phyloP scores from a whole-genome alignment of 2,797 vertebrate genomes.

The Pempheris klunzingeri region DNA sequence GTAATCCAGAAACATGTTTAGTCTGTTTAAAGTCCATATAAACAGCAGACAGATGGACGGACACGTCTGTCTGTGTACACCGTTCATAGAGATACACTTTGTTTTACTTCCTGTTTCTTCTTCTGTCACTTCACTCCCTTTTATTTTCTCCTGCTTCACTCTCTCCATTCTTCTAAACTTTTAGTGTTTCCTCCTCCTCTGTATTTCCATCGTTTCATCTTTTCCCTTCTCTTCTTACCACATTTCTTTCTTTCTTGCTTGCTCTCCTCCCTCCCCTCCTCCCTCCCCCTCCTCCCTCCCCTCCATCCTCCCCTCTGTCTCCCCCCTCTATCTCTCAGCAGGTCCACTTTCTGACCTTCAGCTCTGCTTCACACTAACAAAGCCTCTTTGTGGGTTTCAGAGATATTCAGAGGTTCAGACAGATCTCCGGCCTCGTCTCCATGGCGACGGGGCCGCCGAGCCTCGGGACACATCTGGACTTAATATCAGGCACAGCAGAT shows the following conservation, averaged over 20 bases:
- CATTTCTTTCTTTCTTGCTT: no score
- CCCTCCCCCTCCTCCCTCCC: no score
- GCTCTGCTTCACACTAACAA: slow-evolving; percentile 51
- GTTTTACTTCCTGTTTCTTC: no score
- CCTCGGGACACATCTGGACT: slow-evolving; percentile 75
- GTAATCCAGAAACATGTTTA: no score
- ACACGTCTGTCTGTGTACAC: no score
- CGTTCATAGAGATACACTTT: no score
- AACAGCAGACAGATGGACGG: no score
- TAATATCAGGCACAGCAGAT: slow-evolving; percentile 32
- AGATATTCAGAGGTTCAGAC: slow-evolving; percentile 58
- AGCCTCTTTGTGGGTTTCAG: slow-evolving; percentile 39
- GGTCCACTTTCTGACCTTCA: slow-evolving; percentile 2
- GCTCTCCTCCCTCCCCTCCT: background rate
- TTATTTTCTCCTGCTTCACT: background rate
- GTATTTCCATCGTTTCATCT: background rate
- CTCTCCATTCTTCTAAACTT: no score
- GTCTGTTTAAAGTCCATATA: no score
- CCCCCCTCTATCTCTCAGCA: background rate
- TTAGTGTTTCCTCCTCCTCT: background rate
- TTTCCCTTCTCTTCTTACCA: no score
- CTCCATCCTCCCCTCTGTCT: background rate
- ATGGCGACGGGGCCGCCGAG: slow-evolving; percentile 7
- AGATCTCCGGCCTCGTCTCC: slow-evolving; percentile 51
- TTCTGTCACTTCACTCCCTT: no score